Evolutionary conservation across 2,797 vertebrate species (phyloP).

Genomic region (Myoxocephalus aenaeus): DNA sequence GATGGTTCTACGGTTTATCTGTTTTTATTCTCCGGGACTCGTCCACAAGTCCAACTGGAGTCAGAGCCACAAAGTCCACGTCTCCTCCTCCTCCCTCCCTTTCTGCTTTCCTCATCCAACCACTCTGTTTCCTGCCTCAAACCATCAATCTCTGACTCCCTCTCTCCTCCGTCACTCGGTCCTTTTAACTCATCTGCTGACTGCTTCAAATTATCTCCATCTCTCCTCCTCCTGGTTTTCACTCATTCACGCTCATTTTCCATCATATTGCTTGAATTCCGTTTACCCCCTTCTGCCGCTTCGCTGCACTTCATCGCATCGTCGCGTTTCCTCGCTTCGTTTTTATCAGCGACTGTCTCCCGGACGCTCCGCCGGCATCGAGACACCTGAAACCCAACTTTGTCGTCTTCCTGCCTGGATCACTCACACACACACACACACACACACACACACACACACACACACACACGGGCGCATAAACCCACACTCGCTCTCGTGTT

Average conservation of each 20-base stretch:
- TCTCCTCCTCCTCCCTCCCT: not conserved
- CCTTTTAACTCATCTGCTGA: constrained; percentile 31
- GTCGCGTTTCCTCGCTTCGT: constrained; percentile 36
- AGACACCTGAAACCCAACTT: not conserved
- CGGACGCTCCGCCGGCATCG: constrained; percentile 1
- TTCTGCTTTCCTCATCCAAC: not conserved
- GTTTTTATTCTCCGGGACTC: constrained; percentile 28
- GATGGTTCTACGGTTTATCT: constrained; percentile 15
- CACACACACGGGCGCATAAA: no score
- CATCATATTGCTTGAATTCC: constrained; percentile 48
- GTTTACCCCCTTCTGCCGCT: constrained; percentile 43
- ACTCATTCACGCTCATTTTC: constrained; percentile 26
- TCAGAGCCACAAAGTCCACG: constrained; percentile 2
- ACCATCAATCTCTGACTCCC: constrained; percentile 27
- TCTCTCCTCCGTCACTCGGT: constrained; percentile 27
- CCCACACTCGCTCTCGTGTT: not conserved
- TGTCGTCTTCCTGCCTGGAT: not conserved
- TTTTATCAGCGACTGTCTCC: constrained; percentile 39
- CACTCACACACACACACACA: no score
- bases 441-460: no score
- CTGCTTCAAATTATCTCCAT: constrained; percentile 57
- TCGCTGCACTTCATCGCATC: constrained; percentile 44
- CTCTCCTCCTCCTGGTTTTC: constrained; percentile 3
- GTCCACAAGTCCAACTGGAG: constrained; percentile 15
- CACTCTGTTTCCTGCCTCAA: constrained; percentile 9